Conservation (phyloP, 2,797 vertebrate species). For the Sus cebifrons region DNA sequence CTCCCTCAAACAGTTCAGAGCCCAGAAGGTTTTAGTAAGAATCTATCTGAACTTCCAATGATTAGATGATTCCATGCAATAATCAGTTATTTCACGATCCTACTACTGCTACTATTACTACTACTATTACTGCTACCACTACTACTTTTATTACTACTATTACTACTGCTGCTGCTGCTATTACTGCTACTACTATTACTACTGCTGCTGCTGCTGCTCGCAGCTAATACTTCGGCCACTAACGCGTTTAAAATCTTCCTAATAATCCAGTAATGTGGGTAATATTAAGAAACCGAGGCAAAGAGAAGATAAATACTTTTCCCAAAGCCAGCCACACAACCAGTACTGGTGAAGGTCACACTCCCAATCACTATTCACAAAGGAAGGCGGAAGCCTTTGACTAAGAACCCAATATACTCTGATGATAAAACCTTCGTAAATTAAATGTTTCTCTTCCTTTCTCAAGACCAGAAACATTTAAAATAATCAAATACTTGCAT, state of each 20-base stretch:
- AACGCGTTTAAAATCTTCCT: not conserved
- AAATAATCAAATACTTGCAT: not conserved
- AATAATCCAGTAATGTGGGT: not conserved
- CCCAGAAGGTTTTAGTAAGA: not conserved
- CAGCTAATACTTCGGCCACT: not conserved
- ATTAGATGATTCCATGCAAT: not conserved
- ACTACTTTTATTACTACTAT: no score
- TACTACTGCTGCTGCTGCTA: no score
- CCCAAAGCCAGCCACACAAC: not conserved
- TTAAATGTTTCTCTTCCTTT: conserved; percentile 29
- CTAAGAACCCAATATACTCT: not conserved
- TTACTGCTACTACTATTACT: no score
- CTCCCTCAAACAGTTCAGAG: not conserved
- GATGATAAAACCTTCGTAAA: not conserved
- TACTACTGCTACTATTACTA: no score
- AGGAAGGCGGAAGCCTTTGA: not conserved
- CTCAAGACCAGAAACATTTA: conserved; percentile 34
- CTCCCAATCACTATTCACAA: not conserved
- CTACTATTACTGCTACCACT: not conserved
- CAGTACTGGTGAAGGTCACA: not conserved
- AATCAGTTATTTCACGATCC: not conserved
- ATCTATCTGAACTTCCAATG: not conserved
- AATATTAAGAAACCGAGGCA: not conserved
- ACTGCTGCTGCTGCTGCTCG: not conserved
- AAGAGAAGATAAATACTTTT: not conserved